These are phyloP conservation scores for Saimiri boliviensis DNA, from an alignment of 2,113 vertebrate species.

Conservation along the genomic window DNA sequence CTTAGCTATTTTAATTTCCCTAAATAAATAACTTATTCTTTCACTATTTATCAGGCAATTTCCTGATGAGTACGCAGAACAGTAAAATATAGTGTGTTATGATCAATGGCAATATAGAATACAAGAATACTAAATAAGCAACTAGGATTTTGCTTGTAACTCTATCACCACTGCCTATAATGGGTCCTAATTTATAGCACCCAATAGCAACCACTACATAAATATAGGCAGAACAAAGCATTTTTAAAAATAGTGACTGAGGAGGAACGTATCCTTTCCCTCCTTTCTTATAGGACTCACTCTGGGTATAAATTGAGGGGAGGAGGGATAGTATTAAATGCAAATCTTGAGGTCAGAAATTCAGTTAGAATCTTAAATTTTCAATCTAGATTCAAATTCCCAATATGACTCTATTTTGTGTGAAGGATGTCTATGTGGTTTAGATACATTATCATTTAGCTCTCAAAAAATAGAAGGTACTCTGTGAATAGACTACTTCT, in stretches of 20 bases:
- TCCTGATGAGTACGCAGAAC: neutral
- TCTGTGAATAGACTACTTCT: neutral
- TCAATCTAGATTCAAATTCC: neutral
- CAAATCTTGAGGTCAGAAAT: neutral
- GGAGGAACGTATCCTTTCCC: fast-evolving
- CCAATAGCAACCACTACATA: neutral
- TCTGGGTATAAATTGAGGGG: neutral
- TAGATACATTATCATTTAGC: neutral
- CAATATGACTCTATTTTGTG: neutral
- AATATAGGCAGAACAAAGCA: neutral
- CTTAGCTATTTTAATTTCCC: neutral
- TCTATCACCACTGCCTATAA: neutral
- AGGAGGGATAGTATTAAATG: neutral
- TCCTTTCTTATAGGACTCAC: neutral
- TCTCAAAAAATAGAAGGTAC: neutral
- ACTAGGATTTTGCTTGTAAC: neutral
- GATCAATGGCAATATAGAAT: neutral
- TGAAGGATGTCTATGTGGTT: neutral
- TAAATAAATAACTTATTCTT: neutral
- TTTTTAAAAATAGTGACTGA: neutral
- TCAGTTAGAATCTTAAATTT: neutral
- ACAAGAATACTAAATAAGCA: neutral
- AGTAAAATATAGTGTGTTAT: neutral
- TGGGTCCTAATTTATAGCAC: neutral
- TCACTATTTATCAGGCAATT: neutral